A percentile compares a stretch with the other conserved stretches of the same genome.
phyloP scores from a whole-genome alignment of 2,797 vertebrate species.

The Mormyrops boulengeri region DNA sequence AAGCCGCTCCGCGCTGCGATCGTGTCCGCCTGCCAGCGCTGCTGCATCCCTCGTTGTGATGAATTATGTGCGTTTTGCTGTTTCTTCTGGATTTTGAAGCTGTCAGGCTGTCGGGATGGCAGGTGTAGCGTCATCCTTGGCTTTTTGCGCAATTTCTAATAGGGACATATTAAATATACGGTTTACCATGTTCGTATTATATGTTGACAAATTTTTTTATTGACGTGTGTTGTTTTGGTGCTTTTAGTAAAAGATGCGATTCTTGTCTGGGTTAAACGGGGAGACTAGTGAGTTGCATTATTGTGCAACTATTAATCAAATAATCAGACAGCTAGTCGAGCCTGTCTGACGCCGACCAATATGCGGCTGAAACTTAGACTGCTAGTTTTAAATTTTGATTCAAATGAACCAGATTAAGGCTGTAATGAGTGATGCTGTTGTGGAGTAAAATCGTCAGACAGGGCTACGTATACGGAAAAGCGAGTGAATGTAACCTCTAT shows the following conservation, averaged over 20 bases:
- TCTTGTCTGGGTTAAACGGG: not conserved
- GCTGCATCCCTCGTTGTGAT: not conserved
- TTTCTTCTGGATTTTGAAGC: not conserved
- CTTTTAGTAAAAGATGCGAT: not conserved
- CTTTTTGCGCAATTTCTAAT: not conserved
- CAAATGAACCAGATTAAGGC: not conserved
- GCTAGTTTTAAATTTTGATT: not conserved
- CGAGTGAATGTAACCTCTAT: not conserved
- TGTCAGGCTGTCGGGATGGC: not conserved
- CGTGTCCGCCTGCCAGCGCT: not conserved
- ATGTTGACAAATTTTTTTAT: not conserved
- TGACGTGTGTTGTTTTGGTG: not conserved
- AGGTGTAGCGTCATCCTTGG: not conserved
- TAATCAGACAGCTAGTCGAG: conserved; percentile 2
- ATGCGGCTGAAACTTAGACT: not conserved
- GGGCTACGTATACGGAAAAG: not conserved
- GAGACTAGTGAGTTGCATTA: not conserved
- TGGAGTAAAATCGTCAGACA: not conserved
- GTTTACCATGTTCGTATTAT: not conserved
- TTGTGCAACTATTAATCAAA: not conserved
- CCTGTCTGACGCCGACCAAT: not conserved
- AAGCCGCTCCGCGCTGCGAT: not conserved
- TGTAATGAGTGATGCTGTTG: not conserved
- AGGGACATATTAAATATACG: not conserved
- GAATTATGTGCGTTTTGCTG: not conserved